Percentiles rank a stretch among this genome's conserved stretches.
phyloP scores from a whole-genome alignment of 1,140 invertebrate species.

The Papilio polyxenes region DNA sequence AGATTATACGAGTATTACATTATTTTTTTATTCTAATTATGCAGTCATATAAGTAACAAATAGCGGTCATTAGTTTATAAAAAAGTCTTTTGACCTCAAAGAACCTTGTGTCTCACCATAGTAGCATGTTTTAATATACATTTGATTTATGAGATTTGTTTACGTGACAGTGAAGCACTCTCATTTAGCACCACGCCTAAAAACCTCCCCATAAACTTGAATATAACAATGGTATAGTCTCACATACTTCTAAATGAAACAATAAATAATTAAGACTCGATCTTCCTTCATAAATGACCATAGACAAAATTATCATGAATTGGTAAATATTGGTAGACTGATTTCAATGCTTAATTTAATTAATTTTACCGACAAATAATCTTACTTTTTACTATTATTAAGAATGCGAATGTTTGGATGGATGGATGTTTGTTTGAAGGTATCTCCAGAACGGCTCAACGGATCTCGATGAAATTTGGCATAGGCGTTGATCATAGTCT shows the following conservation, averaged over 20 bases:
- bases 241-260: neutral
- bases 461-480: too few relatives aligned
- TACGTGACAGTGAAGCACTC: slow-evolving; percentile 26
- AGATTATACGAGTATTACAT: neutral
- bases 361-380: too few relatives aligned
- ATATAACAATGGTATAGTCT: neutral
- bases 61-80: neutral
- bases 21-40: neutral
- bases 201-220: slow-evolving; percentile 13
- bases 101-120: slow-evolving; percentile 6
- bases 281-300: neutral
- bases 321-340: too few relatives aligned
- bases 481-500: too few relatives aligned
- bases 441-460: too few relatives aligned
- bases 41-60: neutral
- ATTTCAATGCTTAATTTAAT: too few relatives aligned
- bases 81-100: neutral
- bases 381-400: too few relatives aligned
- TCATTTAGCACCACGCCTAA: slow-evolving; percentile 33
- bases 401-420: too few relatives aligned
- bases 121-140: slow-evolving; percentile 28
- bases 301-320: neutral
- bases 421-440: too few relatives aligned
- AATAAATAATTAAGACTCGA: neutral
- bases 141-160: slow-evolving; percentile 30